Conservation (phyloP, 2,113 vertebrate species). For the Turdus rufiventris region DNA sequence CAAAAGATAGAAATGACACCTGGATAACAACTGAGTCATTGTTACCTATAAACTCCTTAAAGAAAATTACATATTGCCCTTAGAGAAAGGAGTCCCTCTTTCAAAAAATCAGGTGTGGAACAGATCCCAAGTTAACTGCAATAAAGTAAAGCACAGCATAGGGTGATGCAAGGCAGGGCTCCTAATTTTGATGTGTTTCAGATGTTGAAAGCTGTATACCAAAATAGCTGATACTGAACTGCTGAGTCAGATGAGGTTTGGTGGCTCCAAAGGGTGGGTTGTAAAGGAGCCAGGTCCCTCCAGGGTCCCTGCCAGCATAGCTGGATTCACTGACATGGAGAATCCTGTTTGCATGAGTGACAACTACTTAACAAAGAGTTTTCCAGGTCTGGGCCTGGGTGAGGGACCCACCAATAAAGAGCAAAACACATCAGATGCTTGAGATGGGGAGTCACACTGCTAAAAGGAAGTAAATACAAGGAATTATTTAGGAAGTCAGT, state of each 20-base stretch:
- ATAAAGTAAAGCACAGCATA: neutral
- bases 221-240: neutral
- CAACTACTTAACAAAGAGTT: neutral
- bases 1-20: neutral
- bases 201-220: neutral
- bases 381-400: neutral
- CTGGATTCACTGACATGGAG: neutral
- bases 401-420: neutral
- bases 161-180: neutral
- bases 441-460: neutral
- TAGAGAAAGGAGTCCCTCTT: neutral
- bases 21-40: neutral
- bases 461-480: neutral
- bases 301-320: neutral
- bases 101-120: neutral
- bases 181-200: neutral
- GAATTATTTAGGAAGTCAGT: neutral
- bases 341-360: neutral
- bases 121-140: neutral
- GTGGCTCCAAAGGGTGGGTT: neutral
- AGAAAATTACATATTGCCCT: neutral
- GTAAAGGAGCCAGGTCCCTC: neutral
- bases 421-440: neutral
- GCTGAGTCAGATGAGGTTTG: neutral
- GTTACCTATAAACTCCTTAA: neutral